Evolutionary conservation across 2,888 invertebrate genomes (phyloP), one percentile per base, ranked within the genome.

Genomic region (Tinea semifulvella): DNA sequence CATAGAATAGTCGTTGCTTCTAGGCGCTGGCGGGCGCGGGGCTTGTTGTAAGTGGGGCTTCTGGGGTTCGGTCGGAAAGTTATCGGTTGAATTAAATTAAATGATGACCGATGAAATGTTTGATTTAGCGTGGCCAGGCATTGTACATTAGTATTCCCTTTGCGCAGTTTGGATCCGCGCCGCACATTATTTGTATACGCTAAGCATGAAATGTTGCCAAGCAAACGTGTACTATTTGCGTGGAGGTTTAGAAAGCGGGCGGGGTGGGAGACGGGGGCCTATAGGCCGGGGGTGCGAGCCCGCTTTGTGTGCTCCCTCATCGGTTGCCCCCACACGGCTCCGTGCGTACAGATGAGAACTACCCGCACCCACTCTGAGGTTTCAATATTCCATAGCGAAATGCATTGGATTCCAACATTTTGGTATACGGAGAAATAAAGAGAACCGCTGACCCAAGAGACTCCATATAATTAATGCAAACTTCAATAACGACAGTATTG

Each of bases 141-240:
- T 52, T 57, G 61, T 63, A 61, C 65, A 69, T 67, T 66, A 67
- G 65, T 68, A 71, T 76, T 74, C 73, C 68, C 71, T 74, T 71
- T 71, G 67, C 70, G 62, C 65, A 67, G 71, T 72, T 72, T 67
- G 70, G 69, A 70, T 65, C 68, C 60, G 63, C 57, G 59, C 68
- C 68, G 65, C 70, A 72, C 75, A 74, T 74, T 76, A 79, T 77
- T 79, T 79, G 77, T 77, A 74, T 71, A 77, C 73, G 71, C 72
- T 80, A 79, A 80, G 79, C 74, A 77, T 79, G 79, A 80, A 77
- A 77, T 79, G 77, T 79, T 75, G 75, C 75, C 76, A 75, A 79
- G 76, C 76, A 79, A 77, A 77, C 76, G 71, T 70, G 75, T 72
- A 73, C 70, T 77, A 73, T 80, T 79, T 80, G 76, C 71, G 71